phyloP scores from a whole-genome alignment of 2,888 invertebrate species.

The Heteromyza rotundicornis region DNA sequence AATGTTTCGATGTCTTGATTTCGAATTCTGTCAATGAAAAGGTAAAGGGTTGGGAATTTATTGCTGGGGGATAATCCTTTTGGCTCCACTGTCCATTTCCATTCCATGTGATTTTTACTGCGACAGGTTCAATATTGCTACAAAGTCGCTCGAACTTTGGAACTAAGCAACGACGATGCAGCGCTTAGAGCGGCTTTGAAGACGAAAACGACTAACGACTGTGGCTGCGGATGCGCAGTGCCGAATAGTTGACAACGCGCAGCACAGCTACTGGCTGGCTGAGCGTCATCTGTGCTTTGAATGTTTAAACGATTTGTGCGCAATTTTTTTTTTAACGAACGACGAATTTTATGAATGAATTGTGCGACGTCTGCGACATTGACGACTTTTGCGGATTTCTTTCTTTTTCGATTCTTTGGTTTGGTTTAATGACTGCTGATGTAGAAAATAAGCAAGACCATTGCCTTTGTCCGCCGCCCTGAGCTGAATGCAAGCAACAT shows the following conservation, averaged over 20 bases:
- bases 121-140: not conserved
- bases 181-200: not conserved
- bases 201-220: too few species aligned
- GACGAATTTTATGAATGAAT: conserved; percentile 13
- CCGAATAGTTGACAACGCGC: not conserved
- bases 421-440: not conserved
- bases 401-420: too few species aligned
- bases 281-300: conserved; percentile 26
- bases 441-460: not conserved
- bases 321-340: conserved; percentile 29
- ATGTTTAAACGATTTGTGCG: conserved; percentile 28
- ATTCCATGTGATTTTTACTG: not conserved
- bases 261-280: too few species aligned
- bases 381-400: not conserved
- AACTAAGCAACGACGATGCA: not conserved
- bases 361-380: not conserved
- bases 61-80: too few species aligned
- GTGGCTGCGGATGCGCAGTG: not conserved
- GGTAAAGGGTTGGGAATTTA: too few species aligned
- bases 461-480: not conserved
- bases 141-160: conserved; percentile 2
- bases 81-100: too few species aligned
- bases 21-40: too few species aligned
- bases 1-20: too few species aligned
- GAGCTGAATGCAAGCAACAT: not conserved